These are phyloP conservation scores for Esox lucius DNA, from an alignment of 2,797 vertebrate species.

Conservation along the genomic window DNA sequence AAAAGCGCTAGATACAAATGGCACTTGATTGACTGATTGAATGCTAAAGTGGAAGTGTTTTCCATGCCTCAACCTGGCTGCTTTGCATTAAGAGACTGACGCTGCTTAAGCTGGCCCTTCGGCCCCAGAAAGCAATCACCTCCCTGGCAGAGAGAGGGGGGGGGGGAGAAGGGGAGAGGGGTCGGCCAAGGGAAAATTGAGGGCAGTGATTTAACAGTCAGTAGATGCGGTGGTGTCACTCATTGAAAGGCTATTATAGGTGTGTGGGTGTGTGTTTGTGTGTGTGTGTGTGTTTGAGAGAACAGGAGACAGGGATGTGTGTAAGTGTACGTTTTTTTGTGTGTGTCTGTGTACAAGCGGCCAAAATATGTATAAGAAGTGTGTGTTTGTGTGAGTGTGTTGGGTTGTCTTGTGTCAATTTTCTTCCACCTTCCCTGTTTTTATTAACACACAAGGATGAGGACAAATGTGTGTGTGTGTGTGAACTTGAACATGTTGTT, in stretches of 20 bases:
- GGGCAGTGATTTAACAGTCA: constrained; percentile 25
- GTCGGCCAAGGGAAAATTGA: constrained; percentile 23
- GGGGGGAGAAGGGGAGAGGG: constrained; percentile 2
- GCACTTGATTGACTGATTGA: constrained; percentile 1
- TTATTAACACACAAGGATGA: background rate
- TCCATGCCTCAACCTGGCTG: background rate
- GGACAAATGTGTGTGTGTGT: background rate
- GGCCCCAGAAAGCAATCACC: constrained; percentile 44
- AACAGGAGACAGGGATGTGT: background rate
- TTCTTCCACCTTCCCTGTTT: background rate
- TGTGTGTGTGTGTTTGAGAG: constrained; percentile 1
- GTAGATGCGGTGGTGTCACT: constrained; percentile 42
- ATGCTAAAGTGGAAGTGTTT: background rate
- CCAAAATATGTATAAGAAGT: constrained; percentile 1
- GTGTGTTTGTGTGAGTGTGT: background rate
- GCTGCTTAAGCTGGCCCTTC: constrained; percentile 16
- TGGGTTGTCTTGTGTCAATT: background rate
- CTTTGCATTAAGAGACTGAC: background rate
- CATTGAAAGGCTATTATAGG: constrained; percentile 44
- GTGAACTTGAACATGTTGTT: background rate
- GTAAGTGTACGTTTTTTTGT: background rate
- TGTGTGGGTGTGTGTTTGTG: background rate
- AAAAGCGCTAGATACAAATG: background rate
- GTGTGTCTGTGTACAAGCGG: background rate
- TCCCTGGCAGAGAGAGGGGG: constrained; percentile 53